Percentiles rank a stretch among this genome's conserved stretches.
Evolutionary conservation across 2,797 vertebrate genomes (phyloP).

Genomic region (Synaphobranchus kaupii): DNA sequence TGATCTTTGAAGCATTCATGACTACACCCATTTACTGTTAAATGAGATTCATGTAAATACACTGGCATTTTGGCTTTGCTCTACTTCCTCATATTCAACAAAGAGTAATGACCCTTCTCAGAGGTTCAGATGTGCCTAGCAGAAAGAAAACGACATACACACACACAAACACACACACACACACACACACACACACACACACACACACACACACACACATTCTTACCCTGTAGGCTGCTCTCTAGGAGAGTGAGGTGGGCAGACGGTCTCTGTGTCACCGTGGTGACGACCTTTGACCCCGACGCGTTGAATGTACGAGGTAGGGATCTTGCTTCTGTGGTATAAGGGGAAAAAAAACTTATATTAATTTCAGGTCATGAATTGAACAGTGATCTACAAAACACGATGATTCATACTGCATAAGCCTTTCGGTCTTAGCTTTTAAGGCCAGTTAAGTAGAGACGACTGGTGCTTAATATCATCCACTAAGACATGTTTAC

Average conservation of each 20-base stretch:
- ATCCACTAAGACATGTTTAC: not conserved
- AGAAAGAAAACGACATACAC: too few species aligned
- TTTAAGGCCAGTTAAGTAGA: not conserved
- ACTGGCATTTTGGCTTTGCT: not conserved
- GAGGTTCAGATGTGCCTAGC: not conserved
- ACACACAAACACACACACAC: slow-evolving; percentile 18
- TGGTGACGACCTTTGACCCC: not conserved
- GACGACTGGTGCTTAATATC: not conserved
- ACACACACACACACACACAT: not conserved
- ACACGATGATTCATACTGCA: not conserved
- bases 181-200: not conserved
- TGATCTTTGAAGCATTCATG: not conserved
- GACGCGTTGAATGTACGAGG: slow-evolving; percentile 18
- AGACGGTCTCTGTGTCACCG: slow-evolving; percentile 15
- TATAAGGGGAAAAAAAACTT: not conserved
- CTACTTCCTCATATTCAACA: not conserved
- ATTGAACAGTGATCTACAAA: not conserved
- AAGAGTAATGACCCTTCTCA: not conserved
- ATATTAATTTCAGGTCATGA: not conserved
- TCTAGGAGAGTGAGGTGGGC: slow-evolving; percentile 36
- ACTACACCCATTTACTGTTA: not conserved
- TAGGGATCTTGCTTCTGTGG: slow-evolving; percentile 15
- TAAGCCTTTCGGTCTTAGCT: not conserved
- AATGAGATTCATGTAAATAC: not conserved
- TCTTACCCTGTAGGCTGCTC: slow-evolving; percentile 16